Conservation (phyloP, 2,888 invertebrate species). For the Cephonodes hylas region DNA sequence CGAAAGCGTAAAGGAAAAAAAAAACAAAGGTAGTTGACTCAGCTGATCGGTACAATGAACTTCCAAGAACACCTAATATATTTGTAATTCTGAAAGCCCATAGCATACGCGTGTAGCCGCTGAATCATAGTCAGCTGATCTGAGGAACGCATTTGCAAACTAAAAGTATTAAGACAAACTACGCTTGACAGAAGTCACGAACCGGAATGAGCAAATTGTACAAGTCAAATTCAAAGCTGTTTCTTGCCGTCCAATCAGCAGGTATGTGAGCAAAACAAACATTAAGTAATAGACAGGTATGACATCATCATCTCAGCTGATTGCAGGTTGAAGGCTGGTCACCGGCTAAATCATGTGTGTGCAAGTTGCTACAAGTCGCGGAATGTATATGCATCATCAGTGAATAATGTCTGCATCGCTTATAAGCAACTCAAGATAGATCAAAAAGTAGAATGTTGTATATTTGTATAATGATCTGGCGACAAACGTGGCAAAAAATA, state of each 20-base stretch:
- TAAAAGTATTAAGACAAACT: conserved; percentile 15
- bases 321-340: conserved; percentile 74
- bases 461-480: conserved; percentile 12
- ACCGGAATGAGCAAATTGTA: conserved; percentile 19
- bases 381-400: conserved; percentile 12
- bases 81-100: conserved; percentile 46
- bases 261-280: conserved; percentile 44
- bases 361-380: conserved; percentile 27
- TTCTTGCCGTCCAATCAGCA: conserved; percentile 22
- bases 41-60: conserved; percentile 73
- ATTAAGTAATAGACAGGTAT: conserved; percentile 50
- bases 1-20: conserved; percentile 45
- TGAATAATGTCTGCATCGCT: conserved; percentile 15
- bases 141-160: conserved; percentile 15
- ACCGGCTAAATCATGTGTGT: conserved; percentile 46
- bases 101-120: conserved; percentile 30
- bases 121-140: conserved; percentile 50
- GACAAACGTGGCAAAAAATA: conserved; percentile 14
- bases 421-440: conserved; percentile 4
- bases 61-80: conserved; percentile 54
- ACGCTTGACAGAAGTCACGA: conserved; percentile 14
- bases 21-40: conserved; percentile 59
- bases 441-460: conserved; percentile 13
- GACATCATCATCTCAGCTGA: conserved; percentile 74
- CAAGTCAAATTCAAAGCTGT: conserved; percentile 22